A percentile compares a stretch with the other conserved stretches of the same genome.
phyloP scores from a whole-genome alignment of 2,113 vertebrate genomes.

The Colinus virginianus region DNA sequence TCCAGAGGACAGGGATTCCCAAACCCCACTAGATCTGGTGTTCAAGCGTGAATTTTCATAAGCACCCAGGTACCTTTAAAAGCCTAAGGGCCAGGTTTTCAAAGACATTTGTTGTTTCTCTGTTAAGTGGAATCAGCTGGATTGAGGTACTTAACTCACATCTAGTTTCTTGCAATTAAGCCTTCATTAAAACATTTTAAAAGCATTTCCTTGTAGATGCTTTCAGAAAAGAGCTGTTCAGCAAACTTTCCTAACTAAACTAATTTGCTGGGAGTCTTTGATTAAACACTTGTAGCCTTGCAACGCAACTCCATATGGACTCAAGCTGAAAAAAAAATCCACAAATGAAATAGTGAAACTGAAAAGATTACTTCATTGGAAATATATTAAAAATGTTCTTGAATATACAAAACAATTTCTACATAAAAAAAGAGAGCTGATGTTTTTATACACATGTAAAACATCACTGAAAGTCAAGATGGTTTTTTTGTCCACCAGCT shows the following conservation, averaged over 20 bases:
- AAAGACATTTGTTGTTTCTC: not conserved
- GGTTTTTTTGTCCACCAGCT: not conserved
- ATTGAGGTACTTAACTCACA: not conserved
- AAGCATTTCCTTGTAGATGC: not conserved
- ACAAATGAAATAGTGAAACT: not conserved
- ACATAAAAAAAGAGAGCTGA: not conserved
- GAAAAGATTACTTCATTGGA: not conserved
- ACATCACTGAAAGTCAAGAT: not conserved
- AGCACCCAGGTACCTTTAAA: not conserved
- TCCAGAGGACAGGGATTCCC: not conserved
- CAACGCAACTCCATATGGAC: not conserved
- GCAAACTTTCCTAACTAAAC: not conserved
- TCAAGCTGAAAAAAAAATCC: not conserved
- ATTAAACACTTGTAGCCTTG: not conserved
- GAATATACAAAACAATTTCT: not conserved
- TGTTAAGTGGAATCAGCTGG: not conserved
- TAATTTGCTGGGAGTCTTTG: not conserved
- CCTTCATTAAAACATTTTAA: not conserved
- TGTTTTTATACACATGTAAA: not conserved
- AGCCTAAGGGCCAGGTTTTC: not conserved
- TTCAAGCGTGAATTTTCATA: not conserved
- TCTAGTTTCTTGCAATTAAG: not conserved
- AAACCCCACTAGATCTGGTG: not conserved
- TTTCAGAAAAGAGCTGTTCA: not conserved
- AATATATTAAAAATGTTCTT: not conserved